These are phyloP conservation scores for Tineola bisselliella DNA, from an alignment of 2,888 invertebrate species.

Conservation along the genomic window DNA sequence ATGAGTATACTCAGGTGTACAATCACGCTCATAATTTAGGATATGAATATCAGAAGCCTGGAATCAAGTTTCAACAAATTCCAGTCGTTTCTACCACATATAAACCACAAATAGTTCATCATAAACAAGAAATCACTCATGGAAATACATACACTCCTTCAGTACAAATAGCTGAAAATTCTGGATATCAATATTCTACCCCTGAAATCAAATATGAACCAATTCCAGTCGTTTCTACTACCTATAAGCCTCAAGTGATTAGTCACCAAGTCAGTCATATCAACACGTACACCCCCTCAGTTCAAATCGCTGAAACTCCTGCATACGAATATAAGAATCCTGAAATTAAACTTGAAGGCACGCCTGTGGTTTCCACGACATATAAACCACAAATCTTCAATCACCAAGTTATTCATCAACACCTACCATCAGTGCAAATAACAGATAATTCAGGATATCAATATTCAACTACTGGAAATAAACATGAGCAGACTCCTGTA, in stretches of 20 bases:
- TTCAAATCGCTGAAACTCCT: background rate
- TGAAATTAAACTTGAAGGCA: background rate
- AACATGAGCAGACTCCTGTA: constrained; percentile 40
- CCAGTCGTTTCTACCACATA: background rate
- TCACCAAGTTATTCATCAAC: constrained; percentile 40
- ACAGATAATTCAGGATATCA: constrained; percentile 28
- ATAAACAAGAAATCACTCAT: constrained; percentile 15
- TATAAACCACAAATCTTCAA: constrained; percentile 37
- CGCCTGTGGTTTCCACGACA: constrained; percentile 27
- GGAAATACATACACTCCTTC: background rate
- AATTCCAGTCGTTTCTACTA: constrained; percentile 3
- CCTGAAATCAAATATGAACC: background rate
- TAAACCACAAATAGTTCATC: constrained; percentile 17
- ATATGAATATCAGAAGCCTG: background rate
- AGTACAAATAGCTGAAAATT: background rate
- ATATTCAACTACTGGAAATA: constrained; percentile 31
- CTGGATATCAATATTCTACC: constrained; percentile 12
- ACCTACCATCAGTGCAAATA: background rate
- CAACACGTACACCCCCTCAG: background rate
- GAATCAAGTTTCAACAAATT: background rate
- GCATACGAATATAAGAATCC: constrained; percentile 14
- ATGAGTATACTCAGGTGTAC: constrained; percentile 9
- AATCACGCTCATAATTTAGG: background rate
- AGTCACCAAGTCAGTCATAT: constrained; percentile 23
- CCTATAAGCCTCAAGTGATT: constrained; percentile 28